Evolutionary conservation across 2,113 vertebrate species (phyloP).

Genomic region (Coreoperca whiteheadi): DNA sequence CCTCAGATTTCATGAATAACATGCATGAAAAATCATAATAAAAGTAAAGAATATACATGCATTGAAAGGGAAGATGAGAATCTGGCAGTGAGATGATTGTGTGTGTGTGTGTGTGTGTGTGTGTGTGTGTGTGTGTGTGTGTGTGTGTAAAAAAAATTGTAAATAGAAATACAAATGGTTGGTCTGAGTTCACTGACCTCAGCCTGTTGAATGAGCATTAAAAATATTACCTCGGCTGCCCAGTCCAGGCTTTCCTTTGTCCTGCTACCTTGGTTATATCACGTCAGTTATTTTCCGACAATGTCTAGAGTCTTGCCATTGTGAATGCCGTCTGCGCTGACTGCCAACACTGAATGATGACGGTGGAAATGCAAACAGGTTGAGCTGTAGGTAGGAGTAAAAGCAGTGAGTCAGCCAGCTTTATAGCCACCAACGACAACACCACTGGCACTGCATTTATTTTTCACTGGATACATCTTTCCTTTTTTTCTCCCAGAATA

Average conservation of each 20-base stretch:
- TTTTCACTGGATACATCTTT: conserved; percentile 17
- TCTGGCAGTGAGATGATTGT: background rate
- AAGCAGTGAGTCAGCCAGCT: conserved; percentile 61
- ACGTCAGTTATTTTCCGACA: background rate
- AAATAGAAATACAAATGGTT: conserved; percentile 1
- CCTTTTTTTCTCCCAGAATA: conserved; percentile 14
- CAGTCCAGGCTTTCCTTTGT: conserved; percentile 3
- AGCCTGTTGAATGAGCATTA: background rate
- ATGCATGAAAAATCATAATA: background rate
- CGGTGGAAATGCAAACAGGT: conserved; percentile 20
- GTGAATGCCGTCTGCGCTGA: background rate
- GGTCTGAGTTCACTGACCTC: background rate
- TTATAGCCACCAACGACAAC: conserved; percentile 30
- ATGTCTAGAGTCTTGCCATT: background rate
- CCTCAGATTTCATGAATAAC: background rate
- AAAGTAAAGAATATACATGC: background rate
- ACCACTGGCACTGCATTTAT: conserved; percentile 29
- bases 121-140: conserved; percentile 9
- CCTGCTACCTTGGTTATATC: background rate
- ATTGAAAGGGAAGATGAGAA: background rate
- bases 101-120: background rate
- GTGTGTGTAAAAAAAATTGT: conserved; percentile 24
- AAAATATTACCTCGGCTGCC: background rate
- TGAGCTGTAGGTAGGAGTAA: conserved; percentile 58
- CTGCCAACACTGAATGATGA: conserved; percentile 7